phyloP scores from a whole-genome alignment of 1,140 invertebrate genomes.

The Trichogramma pretiosum region DNA sequence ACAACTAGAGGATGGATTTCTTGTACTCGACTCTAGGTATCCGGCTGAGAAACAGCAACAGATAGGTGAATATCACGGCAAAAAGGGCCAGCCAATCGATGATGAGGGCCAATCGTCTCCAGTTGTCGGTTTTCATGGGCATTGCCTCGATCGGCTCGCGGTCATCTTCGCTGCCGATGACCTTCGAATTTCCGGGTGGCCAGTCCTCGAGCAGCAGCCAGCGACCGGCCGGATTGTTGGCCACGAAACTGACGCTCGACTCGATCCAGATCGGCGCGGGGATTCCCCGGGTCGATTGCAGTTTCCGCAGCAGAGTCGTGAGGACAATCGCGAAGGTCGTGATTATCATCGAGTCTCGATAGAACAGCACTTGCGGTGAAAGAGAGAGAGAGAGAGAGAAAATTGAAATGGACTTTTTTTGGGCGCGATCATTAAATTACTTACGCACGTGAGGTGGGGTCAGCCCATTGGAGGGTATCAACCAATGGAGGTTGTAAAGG shows the following conservation, averaged over 20 bases:
- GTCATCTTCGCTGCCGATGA: neutral
- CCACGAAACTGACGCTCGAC: conserved; percentile 20
- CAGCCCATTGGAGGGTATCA: conserved; percentile 36
- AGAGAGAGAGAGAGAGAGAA: too few species aligned
- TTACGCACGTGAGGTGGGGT: conserved; percentile 21
- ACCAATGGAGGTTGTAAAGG: conserved; percentile 38
- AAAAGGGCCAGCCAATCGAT: conserved; percentile 32
- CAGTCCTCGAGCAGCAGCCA: conserved; percentile 23
- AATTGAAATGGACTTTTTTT: too few species aligned
- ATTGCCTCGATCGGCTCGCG: conserved; percentile 5
- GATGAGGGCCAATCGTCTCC: conserved; percentile 29
- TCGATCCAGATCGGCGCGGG: conserved; percentile 29
- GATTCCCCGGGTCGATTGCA: conserved; percentile 21
- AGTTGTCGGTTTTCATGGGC: conserved; percentile 12
- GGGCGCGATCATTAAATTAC: too few species aligned
- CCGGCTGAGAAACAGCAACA: conserved; percentile 27
- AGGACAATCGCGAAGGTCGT: conserved; percentile 41
- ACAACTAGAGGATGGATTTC: too few species aligned
- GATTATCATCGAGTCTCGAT: conserved; percentile 40
- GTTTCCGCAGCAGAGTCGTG: conserved; percentile 36
- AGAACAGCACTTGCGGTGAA: conserved; percentile 45
- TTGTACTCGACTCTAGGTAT: too few species aligned
- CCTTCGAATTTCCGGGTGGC: conserved; percentile 12
- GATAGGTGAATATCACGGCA: conserved; percentile 22
- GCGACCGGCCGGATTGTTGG: conserved; percentile 25